phyloP scores from a whole-genome alignment of 2,797 vertebrate genomes.

The Ctenochaetus hawaiiensis region DNA sequence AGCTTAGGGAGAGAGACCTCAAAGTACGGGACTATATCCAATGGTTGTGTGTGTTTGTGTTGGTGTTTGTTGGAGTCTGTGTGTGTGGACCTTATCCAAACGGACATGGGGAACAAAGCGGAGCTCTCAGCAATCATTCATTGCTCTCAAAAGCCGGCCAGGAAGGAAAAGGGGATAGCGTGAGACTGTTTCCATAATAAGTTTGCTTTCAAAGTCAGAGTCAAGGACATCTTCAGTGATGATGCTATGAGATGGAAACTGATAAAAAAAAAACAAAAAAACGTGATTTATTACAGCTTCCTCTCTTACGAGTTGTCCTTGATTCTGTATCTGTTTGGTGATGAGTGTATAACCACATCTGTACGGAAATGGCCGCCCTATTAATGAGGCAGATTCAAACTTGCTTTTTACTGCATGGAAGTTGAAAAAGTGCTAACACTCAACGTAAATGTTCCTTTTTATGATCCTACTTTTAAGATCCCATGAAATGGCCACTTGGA shows the following conservation, averaged over 20 bases:
- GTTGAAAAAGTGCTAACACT: conserved; percentile 35
- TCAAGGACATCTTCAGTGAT: conserved; percentile 79
- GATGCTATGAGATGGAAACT: conserved; percentile 58
- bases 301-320: conserved; percentile 52
- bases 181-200: conserved; percentile 68
- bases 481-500: conserved; percentile 36
- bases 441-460: conserved; percentile 47
- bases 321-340: conserved; percentile 48
- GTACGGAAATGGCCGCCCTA: conserved; percentile 42
- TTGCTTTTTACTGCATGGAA: conserved; percentile 19
- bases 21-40: conserved; percentile 69
- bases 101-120: conserved; percentile 79
- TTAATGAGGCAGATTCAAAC: conserved; percentile 47
- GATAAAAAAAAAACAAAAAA: conserved; percentile 61
- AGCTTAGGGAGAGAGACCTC: conserved; percentile 73
- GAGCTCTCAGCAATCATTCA: conserved; percentile 80
- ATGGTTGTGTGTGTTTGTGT: conserved; percentile 65
- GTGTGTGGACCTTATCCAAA: conserved; percentile 76
- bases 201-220: conserved; percentile 81
- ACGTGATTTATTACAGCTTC: conserved; percentile 71
- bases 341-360: conserved; percentile 55
- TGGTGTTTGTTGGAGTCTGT: conserved; percentile 53
- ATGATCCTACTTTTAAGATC: conserved; percentile 24
- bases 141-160: conserved; percentile 73
- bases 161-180: conserved; percentile 71